phyloP scores from a whole-genome alignment of 2,888 invertebrate species.

The Allygus modestus region DNA sequence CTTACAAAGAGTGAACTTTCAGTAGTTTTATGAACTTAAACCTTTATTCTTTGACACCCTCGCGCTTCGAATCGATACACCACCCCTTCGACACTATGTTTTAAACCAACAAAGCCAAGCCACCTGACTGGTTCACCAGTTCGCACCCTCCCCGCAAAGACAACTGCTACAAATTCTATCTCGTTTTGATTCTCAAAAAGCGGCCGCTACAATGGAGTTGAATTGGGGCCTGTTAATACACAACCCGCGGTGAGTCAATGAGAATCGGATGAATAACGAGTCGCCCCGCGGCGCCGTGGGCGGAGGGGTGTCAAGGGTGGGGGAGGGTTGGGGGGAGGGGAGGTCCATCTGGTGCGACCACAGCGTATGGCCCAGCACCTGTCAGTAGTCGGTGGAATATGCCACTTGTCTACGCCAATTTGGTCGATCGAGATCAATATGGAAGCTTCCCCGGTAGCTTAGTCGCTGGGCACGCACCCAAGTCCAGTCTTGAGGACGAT shows the following conservation, averaged over 20 bases:
- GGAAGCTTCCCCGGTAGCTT: neutral
- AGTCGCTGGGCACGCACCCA: neutral
- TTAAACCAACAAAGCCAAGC: slow-evolving; percentile 27
- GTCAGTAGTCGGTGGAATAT: slow-evolving; percentile 41
- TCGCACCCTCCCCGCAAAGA: slow-evolving; percentile 35
- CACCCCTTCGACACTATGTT: slow-evolving; percentile 7
- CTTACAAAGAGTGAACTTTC: no score
- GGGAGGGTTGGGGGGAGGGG: slow-evolving; percentile 57
- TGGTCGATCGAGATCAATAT: neutral
- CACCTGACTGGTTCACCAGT: slow-evolving; percentile 49
- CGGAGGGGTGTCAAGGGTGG: slow-evolving; percentile 37
- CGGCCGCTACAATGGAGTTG: slow-evolving; percentile 43
- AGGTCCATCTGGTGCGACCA: slow-evolving; percentile 67
- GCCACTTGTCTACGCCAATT: slow-evolving; percentile 46
- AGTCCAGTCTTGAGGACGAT: no score
- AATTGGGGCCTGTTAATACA: slow-evolving; percentile 53
- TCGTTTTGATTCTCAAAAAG: slow-evolving; percentile 58
- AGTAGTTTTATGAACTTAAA: no score
- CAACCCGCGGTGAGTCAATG: slow-evolving; percentile 66
- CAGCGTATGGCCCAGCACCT: slow-evolving; percentile 56
- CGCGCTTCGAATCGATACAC: neutral
- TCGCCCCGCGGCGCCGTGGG: slow-evolving; percentile 6
- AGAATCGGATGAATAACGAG: slow-evolving; percentile 65
- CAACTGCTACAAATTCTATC: slow-evolving; percentile 60
- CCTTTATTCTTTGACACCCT: neutral